Base-by-base conservation (phyloP, 2,888 invertebrate species). In the Tipula helvola region DNA sequence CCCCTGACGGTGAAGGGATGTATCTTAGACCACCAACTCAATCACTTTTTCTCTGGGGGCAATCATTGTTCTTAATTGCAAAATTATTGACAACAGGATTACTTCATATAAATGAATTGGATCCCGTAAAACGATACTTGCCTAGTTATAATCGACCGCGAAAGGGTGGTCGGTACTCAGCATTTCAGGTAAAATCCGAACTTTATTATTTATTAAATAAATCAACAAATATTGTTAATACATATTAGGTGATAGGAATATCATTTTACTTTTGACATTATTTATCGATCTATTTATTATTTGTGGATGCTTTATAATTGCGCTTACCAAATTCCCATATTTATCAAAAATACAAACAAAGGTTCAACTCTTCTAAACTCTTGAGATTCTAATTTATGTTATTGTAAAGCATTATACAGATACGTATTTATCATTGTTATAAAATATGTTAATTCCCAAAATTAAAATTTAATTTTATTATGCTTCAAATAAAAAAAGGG, bases 141-240 rank as follows among this genome's bases (percentile, higher is more conserved):
- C 99, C 99, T 0, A 98, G 98, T 0, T 98, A 98, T 91, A 98
- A 98, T 91, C 93, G 99, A 85, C 99, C 99, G 0, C 93, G 97
- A 57, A 95, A 96, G 89, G 97, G 96, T 86, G 97, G 97, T 84
- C 93, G 99, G 88, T 99, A 99, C 92, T 99, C 99, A 0, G 98
- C 98, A 36, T 99, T 99, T 92, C 99, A 99, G 96, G 99, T 97
- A 92, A 52, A 52, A n/a, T 52, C n/a, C n/a, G 89, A 12, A 16
- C n/a, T 52, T 86, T 1, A 57, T 28, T 28, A 28, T 28, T 28
- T 28, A 28, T 28, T 28, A 28, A 16, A 83, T 12, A 57, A 39
- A 39, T 39, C 16, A 57, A 57, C 16, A 36, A 28, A 87, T 86
- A 16, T 10, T 2, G 8, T 28, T 71, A 71, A 28, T 71, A 18